These are phyloP conservation scores for Siniperca scherzeri DNA, from an alignment of 2,797 vertebrate species.

Conservation along the genomic window DNA sequence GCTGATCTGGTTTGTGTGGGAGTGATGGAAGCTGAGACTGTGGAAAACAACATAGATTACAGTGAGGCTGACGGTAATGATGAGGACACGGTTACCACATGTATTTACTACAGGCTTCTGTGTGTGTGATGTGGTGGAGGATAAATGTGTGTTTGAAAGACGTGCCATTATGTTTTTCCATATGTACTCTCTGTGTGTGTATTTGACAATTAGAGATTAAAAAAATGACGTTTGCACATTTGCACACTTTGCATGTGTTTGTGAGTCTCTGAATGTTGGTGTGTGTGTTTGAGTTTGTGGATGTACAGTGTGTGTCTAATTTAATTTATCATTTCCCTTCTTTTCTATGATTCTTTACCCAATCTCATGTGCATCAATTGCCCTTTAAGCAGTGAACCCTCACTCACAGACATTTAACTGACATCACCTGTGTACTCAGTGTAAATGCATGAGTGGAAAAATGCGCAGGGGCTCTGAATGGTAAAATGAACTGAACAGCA, in stretches of 20 bases:
- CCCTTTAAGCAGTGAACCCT: neutral
- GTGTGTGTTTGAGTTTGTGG: neutral
- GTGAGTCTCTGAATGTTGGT: neutral
- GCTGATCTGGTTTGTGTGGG: slow-evolving; percentile 53
- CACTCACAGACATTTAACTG: neutral
- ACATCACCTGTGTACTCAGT: neutral
- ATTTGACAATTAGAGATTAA: neutral
- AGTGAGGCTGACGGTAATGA: slow-evolving; percentile 42
- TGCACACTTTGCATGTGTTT: neutral
- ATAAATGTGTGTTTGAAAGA: slow-evolving; percentile 14
- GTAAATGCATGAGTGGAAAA: slow-evolving; percentile 9
- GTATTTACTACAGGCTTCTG: slow-evolving; percentile 37
- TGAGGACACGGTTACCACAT: slow-evolving; percentile 40
- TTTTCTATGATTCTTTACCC: neutral
- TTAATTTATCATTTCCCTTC: neutral
- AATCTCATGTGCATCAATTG: neutral
- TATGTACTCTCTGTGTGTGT: neutral
- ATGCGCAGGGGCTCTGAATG: neutral
- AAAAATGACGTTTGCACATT: neutral
- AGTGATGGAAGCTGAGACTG: slow-evolving; percentile 41
- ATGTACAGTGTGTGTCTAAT: neutral
- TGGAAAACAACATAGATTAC: slow-evolving; percentile 52
- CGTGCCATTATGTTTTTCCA: slow-evolving; percentile 15
- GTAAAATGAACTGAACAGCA: neutral
- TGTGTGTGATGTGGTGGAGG: slow-evolving; percentile 57